Evolutionary conservation across 2,888 invertebrate genomes (phyloP).

Genomic region (Odontomyia ornata): DNA sequence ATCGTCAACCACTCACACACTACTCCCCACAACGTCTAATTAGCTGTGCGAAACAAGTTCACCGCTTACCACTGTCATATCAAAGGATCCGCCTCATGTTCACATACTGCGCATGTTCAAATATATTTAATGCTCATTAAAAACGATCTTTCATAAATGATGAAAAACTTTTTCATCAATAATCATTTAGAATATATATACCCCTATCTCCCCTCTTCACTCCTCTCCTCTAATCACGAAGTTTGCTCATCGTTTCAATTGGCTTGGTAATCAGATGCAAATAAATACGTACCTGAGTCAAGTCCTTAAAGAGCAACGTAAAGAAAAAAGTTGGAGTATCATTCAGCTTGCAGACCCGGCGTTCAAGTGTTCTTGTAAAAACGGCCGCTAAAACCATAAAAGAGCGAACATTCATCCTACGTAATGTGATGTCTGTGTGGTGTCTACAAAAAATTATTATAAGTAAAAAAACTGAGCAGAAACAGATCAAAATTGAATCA

Average conservation of each 20-base stretch:
- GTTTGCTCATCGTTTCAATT: neutral
- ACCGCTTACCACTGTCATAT: neutral
- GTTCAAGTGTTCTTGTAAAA: too few species aligned
- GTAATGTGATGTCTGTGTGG: neutral
- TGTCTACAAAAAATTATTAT: conserved; percentile 4
- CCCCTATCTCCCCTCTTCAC: too few species aligned
- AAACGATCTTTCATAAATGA: neutral
- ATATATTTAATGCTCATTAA: conserved; percentile 8
- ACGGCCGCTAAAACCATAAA: neutral
- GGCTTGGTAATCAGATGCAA: neutral
- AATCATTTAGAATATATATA: neutral
- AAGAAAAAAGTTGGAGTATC: too few species aligned
- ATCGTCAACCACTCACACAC: neutral
- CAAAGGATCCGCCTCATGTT: neutral
- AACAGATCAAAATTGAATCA: conserved; percentile 1
- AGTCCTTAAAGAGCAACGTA: too few species aligned
- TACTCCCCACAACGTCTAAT: neutral
- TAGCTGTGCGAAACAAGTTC: neutral
- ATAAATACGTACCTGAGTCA: neutral
- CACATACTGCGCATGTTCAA: neutral
- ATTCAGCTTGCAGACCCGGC: too few species aligned
- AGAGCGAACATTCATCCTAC: neutral
- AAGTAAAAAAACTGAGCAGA: neutral
- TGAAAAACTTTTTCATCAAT: neutral
- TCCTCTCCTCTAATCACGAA: too few species aligned